Conservation (phyloP, 2,888 invertebrate species). For the Smittia sp. region DNA sequence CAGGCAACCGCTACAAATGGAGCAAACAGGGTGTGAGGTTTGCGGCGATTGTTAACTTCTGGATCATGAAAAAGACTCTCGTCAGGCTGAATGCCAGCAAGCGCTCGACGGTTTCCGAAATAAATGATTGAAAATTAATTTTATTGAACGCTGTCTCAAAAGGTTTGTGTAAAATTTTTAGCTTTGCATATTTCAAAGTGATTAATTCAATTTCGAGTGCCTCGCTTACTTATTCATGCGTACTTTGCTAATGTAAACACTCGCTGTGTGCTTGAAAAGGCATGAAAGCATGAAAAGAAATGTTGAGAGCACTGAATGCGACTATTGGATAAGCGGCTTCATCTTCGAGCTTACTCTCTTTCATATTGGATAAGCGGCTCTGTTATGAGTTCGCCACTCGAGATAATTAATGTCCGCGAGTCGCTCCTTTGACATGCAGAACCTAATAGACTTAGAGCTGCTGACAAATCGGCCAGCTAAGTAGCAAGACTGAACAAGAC, state of each 20-base stretch:
- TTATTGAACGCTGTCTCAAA: not conserved
- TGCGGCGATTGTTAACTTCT: too few relatives aligned
- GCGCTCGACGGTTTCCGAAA: not conserved
- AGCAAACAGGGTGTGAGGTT: not conserved
- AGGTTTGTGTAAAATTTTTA: not conserved
- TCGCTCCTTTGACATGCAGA: too few relatives aligned
- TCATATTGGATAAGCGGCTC: too few relatives aligned
- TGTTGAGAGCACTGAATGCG: not conserved
- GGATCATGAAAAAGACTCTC: not conserved
- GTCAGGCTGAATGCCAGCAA: not conserved
- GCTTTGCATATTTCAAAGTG: slow-evolving; percentile 19
- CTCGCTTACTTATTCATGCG: not conserved
- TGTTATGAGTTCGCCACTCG: too few relatives aligned
- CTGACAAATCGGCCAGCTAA: too few relatives aligned
- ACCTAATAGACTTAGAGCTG: too few relatives aligned
- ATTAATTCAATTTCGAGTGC: slow-evolving; percentile 31
- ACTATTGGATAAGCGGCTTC: not conserved
- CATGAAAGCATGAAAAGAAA: slow-evolving; percentile 3
- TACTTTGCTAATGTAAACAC: slow-evolving; percentile 4
- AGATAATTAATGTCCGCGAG: too few relatives aligned
- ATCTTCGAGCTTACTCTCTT: too few relatives aligned
- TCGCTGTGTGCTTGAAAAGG: not conserved
- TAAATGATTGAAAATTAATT: not conserved
- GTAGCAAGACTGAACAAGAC: too few relatives aligned
- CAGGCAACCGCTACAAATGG: not conserved